Evolutionary conservation across 1,140 invertebrate species (phyloP), one percentile per base, ranked within the genome.

Genomic region (Brachionus sp.): DNA sequence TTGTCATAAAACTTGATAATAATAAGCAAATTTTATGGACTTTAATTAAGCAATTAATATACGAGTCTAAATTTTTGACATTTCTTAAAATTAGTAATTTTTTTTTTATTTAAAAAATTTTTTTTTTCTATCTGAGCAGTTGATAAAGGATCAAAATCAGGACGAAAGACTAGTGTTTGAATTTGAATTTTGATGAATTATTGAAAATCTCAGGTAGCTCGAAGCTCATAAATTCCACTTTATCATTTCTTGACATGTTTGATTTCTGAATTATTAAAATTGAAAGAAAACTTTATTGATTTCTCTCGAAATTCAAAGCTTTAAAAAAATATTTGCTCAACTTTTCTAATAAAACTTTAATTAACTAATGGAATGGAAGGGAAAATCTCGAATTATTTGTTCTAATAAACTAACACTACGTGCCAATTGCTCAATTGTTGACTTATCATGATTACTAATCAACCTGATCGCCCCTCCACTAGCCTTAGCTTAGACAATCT

Each of bases 171-270:
- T 13, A 29, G 29, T n/a, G n/a, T 29, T 3, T 29, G 29, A 29
- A 42, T 42, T 42, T 10, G 1, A 42, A 13, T 42, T 19, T 19
- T 57, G 19, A 57, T 57, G 50, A 57, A 57, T 57, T 57, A 57
- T 57, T 57, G 19, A 57, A 57, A 57, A 2, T 29, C 29, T 57
- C 50, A 57, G 50, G 50, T 57, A 57, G 50, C 50, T 2, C 29
- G 19, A 57, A 57, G 9, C 64, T 66, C 64, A 66, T 66, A 66
- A 66, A 66, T 66, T 66, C 64, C 33, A 66, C 33, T 66, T 66
- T 66, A 66, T 66, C 64, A 66, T 66, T 66, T 66, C 33, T 66
- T 66, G 64, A 66, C 64, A 66, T 66, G 64, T 66, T 66, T n/a
- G 13, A 66, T 23, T 66, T 64, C 16, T 57, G 25, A 66, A 66